A percentile compares a stretch with the other conserved stretches of the same genome.
Conservation (phyloP, 2,888 invertebrate genomes). For the Trachelus iudaicus region DNA sequence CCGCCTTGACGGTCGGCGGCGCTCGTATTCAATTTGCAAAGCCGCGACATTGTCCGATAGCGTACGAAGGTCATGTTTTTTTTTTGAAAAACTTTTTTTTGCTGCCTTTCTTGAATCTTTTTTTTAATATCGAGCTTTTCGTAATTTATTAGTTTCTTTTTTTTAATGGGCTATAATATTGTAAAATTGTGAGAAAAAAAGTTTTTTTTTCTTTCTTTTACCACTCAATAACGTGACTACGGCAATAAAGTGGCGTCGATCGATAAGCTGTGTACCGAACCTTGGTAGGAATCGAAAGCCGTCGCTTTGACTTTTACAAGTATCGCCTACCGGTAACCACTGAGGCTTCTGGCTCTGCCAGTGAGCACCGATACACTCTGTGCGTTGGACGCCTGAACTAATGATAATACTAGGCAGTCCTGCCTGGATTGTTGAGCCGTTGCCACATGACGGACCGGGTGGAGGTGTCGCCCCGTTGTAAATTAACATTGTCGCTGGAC, state of each 20-base stretch:
- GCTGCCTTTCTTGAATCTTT: rapidly evolving
- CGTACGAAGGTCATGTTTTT: background rate
- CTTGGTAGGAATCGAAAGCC: background rate
- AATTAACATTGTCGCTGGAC: background rate
- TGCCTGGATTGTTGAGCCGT: constrained; percentile 33
- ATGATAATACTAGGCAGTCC: constrained; percentile 26
- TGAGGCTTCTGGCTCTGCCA: background rate
- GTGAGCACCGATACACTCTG: background rate
- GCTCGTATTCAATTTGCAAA: background rate
- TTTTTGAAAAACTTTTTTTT: background rate
- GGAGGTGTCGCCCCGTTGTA: background rate
- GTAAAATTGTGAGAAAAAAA: background rate
- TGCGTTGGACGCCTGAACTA: constrained; percentile 1
- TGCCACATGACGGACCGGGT: constrained; percentile 22
- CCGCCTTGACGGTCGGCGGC: background rate
- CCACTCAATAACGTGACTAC: background rate
- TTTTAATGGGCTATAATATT: background rate
- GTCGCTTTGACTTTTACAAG: constrained; percentile 1
- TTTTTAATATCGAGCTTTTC: too few relatives aligned
- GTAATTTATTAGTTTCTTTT: background rate
- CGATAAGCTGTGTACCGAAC: background rate
- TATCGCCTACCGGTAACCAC: background rate
- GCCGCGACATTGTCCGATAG: background rate
- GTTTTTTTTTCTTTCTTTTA: too few relatives aligned
- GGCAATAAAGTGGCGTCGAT: background rate